Evolutionary conservation across 2,888 invertebrate genomes (phyloP).

Genomic region (Megastigmus dorsalis): DNA sequence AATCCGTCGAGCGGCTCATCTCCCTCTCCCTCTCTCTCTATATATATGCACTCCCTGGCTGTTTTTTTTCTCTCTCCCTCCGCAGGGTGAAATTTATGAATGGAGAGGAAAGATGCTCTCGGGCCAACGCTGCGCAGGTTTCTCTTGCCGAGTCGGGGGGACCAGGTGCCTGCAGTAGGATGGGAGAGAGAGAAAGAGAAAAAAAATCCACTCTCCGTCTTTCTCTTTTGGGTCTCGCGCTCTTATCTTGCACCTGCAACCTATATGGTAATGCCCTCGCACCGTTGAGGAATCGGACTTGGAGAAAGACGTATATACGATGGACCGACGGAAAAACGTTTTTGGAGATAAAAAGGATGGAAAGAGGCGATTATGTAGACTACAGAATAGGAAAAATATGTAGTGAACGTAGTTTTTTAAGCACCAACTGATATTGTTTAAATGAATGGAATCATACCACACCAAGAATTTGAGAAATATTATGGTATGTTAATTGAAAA

Average conservation of each 20-base stretch:
- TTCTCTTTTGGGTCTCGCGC: constrained; percentile 8
- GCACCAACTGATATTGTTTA: too few species aligned
- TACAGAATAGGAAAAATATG: too few species aligned
- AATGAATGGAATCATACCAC: too few species aligned
- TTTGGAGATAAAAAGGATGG: not conserved
- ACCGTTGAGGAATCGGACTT: not conserved
- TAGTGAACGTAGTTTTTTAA: too few species aligned
- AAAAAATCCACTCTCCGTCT: not conserved
- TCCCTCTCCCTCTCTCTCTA: not conserved
- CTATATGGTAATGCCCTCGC: constrained; percentile 58
- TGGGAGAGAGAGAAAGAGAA: too few species aligned
- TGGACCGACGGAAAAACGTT: not conserved
- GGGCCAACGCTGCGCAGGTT: not conserved
- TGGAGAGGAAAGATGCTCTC: constrained; percentile 19
- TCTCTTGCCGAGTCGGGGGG: too few species aligned
- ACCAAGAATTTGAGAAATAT: too few species aligned
- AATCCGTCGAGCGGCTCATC: constrained; percentile 47
- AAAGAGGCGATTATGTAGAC: too few species aligned
- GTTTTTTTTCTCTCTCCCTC: constrained; percentile 18
- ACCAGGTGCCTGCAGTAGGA: not conserved
- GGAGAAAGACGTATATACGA: not conserved
- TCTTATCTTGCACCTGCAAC: constrained; percentile 57
- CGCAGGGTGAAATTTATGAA: constrained; percentile 53
- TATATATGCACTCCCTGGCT: constrained; percentile 23
- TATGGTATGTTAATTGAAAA: too few species aligned